Evolutionary conservation across 2,113 vertebrate genomes (phyloP).

Genomic region (Herpetotheres cachinnans): DNA sequence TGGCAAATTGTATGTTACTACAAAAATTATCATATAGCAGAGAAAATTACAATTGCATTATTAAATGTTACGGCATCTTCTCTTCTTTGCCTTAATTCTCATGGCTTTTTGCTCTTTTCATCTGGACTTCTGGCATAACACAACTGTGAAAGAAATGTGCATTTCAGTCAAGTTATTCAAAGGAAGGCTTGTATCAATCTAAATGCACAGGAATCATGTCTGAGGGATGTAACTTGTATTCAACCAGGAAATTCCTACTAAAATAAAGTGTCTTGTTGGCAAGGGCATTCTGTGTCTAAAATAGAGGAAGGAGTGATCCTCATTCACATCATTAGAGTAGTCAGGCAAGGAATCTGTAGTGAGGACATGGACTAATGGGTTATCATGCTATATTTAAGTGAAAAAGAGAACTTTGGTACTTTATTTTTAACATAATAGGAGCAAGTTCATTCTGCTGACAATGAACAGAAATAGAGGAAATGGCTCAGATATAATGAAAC

Average conservation of each 20-base stretch:
- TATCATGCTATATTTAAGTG: constrained; percentile 25
- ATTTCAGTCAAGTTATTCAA: neutral
- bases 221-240: neutral
- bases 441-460: constrained; percentile 10
- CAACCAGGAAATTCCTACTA: constrained; percentile 36
- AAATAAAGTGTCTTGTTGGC: constrained; percentile 16
- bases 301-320: neutral
- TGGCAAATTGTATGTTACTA: neutral
- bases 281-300: constrained; percentile 3
- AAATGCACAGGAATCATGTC: neutral
- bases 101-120: neutral
- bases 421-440: constrained; percentile 47
- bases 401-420: neutral
- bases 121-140: constrained; percentile 1
- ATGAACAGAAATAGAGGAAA: constrained; percentile 14
- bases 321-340: neutral
- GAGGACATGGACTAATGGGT: neutral
- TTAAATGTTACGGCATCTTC: neutral
- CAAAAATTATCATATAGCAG: neutral
- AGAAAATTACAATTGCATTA: constrained; percentile 7
- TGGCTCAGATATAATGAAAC: constrained; percentile 9
- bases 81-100: constrained; percentile 35
- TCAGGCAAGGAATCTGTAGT: neutral
- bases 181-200: neutral
- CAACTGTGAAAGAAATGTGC: constrained; percentile 17